These are phyloP conservation scores for Edolisoma coerulescens DNA, from an alignment of 2,113 vertebrate species.

Conservation along the genomic window DNA sequence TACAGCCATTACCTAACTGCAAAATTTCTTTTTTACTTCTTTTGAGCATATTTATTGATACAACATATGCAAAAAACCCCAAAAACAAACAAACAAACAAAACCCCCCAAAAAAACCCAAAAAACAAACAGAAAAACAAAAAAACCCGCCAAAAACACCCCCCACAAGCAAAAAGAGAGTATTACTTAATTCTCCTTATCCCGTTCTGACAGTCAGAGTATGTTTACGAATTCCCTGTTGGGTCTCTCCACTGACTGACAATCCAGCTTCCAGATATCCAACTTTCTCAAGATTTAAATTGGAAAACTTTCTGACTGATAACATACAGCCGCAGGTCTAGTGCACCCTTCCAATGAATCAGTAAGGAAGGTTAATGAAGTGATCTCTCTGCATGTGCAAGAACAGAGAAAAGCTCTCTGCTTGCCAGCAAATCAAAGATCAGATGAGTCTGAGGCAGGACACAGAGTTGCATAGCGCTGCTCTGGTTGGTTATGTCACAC, in stretches of 20 bases:
- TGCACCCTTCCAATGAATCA: not conserved
- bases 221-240: not conserved
- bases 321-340: not conserved
- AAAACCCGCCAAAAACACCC: no score
- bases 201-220: not conserved
- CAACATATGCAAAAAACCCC: not conserved
- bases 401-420: not conserved
- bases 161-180: not conserved
- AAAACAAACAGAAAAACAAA: not conserved
- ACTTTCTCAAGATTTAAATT: constrained; percentile 26
- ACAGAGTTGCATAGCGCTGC: not conserved
- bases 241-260: not conserved
- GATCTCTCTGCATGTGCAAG: not conserved
- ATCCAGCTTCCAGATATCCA: not conserved
- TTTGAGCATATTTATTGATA: not conserved
- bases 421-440: constrained; percentile 29
- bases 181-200: not conserved
- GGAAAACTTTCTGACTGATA: constrained; percentile 35
- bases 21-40: not conserved
- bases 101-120: not conserved
- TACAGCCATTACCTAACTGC: not conserved
- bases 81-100: no score
- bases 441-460: not conserved
- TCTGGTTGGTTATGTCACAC: not conserved
- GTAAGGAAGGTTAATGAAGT: constrained; percentile 29